Base-by-base conservation (phyloP, 2,888 invertebrate genomes). In the Coelinius sp. region DNA sequence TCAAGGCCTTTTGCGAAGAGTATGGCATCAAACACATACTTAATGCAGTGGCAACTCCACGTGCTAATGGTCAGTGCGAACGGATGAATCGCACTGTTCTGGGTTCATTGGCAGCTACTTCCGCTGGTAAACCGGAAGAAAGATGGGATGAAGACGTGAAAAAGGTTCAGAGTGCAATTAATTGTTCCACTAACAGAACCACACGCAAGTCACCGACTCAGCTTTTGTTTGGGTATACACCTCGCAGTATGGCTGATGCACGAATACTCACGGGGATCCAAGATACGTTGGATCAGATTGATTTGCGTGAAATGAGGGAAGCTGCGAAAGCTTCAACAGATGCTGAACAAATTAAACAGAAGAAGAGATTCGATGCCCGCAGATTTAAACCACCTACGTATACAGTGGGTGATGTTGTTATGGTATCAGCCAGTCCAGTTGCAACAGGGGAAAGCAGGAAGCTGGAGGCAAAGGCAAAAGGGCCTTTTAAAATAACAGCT, bases 221-320 rank as follows among this genome's bases (percentile, higher is more conserved):
- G 8, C 10, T 38, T 8, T 22, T 62, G 6, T 20, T 35, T n/a
- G 62, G 62, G 1, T 41, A n/a, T 10, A 41, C 12, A 49, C 46
- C 46, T 1, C 17, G 46, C 20, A 49, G 46, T 49, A 1, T 17
- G 0, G 46, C 46, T 8, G 46, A 49, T 14, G 46, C 46, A 14
- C 1, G 46, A 14, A 1, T 49, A 20, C 5, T 49, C 3, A 6
- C 20, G 8, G 78, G 76, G 8, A 79, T 84, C 10, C 75, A 79
- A 22, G 84, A 84, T 27, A 59, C 82, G 78, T n/a, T 66, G 14
- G 83, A 82, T 68, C 80, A 84, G 0, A 81, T 83, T 0, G 80
- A n/a, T 83, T 82, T 5, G 41, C 84, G 44, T 82, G 82, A 0
- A 86, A 88, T 70, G 86, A 86, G 2, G 86, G 86, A 66, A 82